A percentile compares a stretch with the other conserved stretches of the same genome.
Evolutionary conservation across 2,797 vertebrate species (phyloP).

Genomic region (Kryptopterus vitreolus): DNA sequence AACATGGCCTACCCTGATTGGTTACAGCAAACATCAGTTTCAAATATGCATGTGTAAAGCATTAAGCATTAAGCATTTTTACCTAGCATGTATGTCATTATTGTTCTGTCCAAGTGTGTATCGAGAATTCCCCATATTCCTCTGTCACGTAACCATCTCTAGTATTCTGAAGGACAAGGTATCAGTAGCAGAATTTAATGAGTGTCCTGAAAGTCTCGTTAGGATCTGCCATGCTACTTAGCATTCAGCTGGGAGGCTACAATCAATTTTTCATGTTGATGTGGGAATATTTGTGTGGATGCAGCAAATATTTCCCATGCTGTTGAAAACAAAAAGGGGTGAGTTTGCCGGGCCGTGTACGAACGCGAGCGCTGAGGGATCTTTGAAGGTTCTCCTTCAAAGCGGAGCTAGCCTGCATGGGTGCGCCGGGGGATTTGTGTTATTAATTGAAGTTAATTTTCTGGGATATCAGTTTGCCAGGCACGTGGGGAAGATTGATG

Average conservation of each 20-base stretch:
- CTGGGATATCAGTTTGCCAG: conserved; percentile 98
- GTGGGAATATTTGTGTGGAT: conserved; percentile 57
- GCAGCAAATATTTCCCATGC: conserved; percentile 74
- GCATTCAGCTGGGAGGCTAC: conserved; percentile 44
- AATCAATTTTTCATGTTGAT: conserved; percentile 58
- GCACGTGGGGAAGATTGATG: conserved; percentile 99
- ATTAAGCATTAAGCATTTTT: background rate
- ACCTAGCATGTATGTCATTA: background rate
- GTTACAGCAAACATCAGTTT: background rate
- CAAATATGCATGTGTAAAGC: background rate
- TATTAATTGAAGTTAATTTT: conserved; percentile 99
- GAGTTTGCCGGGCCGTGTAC: conserved; percentile 76
- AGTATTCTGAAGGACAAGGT: conserved; percentile 37
- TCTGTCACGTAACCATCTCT: conserved; percentile 16
- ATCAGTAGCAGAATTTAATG: conserved; percentile 43
- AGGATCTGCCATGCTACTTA: conserved; percentile 37
- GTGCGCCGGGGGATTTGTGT: conserved; percentile 90
- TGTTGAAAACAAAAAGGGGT: conserved; percentile 75
- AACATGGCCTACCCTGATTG: background rate
- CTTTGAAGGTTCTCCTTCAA: conserved; percentile 99
- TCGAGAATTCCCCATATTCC: background rate
- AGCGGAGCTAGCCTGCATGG: conserved; percentile 76
- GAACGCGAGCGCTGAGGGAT: conserved; percentile 90
- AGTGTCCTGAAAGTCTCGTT: conserved; percentile 42
- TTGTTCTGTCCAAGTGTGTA: background rate